These are phyloP conservation scores for Athalia cordata DNA, from an alignment of 2,888 invertebrate genomes.

Conservation along the genomic window DNA sequence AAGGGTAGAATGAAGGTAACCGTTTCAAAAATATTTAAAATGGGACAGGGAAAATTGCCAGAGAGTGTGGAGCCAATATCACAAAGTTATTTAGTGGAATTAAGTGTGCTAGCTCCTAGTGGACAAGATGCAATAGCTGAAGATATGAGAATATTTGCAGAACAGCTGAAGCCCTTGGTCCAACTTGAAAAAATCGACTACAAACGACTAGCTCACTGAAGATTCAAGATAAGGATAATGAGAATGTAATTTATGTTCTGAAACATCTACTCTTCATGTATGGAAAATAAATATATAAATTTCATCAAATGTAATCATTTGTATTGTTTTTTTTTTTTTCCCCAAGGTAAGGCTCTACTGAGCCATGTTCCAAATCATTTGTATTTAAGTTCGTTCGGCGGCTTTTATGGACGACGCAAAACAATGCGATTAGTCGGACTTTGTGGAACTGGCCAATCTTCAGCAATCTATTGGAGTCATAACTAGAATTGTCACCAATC, in stretches of 20 bases:
- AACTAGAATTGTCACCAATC: no score
- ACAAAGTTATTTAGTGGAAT: slow-evolving; percentile 94
- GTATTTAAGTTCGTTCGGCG: no score
- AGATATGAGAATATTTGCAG: slow-evolving; percentile 96
- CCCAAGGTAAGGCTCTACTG: no score
- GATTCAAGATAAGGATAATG: background rate
- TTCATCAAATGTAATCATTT: no score
- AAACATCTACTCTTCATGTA: no score
- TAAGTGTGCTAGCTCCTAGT: slow-evolving; percentile 92
- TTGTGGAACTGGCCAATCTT: no score
- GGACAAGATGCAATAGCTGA: slow-evolving; percentile 97
- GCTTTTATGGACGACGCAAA: no score
- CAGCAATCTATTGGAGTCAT: no score
- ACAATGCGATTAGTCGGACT: no score
- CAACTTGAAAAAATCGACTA: slow-evolving; percentile 95
- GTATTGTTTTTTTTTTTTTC: no score
- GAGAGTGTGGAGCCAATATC: slow-evolving; percentile 89
- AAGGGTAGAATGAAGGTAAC: slow-evolving; percentile 98
- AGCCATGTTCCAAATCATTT: no score
- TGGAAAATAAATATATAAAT: no score
- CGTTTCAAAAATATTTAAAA: slow-evolving; percentile 94
- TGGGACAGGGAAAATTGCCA: slow-evolving; percentile 82
- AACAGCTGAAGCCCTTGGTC: slow-evolving; percentile 93
- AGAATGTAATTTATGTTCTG: background rate
- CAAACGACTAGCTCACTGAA: slow-evolving; percentile 78